Evolutionary conservation across 2,113 vertebrate species (phyloP).

Genomic region (Lanius collurio): DNA sequence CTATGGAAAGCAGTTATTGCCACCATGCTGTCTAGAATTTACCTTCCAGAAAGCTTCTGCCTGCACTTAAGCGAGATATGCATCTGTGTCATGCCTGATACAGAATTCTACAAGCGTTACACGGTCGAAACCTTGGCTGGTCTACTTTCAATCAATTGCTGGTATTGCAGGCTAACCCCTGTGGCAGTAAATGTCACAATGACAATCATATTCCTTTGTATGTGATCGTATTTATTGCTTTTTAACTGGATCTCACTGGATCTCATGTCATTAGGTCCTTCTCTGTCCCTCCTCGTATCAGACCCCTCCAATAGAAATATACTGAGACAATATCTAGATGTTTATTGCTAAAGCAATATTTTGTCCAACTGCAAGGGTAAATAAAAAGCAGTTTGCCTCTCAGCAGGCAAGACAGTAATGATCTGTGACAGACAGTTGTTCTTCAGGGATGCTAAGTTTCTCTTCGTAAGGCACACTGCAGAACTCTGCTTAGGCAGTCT

Average conservation of each 20-base stretch:
- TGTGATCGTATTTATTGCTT: neutral
- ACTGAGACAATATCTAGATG: neutral
- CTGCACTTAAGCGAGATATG: neutral
- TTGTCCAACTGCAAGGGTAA: neutral
- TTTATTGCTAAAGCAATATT: neutral
- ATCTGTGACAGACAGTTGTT: neutral
- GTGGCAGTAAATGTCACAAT: neutral
- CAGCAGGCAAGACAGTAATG: neutral
- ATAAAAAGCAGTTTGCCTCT: neutral
- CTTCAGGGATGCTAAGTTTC: neutral
- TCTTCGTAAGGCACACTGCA: neutral
- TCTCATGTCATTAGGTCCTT: neutral
- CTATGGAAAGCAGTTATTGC: neutral
- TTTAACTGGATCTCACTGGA: neutral
- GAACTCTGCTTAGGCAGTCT: neutral
- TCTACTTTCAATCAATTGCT: neutral
- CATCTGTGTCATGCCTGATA: neutral
- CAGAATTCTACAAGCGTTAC: neutral
- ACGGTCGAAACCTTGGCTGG: neutral
- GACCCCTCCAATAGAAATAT: neutral
- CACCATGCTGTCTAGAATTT: neutral
- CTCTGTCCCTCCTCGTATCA: neutral
- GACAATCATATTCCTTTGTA: slow-evolving; percentile 12
- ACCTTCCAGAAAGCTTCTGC: neutral
- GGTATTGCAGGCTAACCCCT: neutral